Percentiles rank a stretch among this genome's conserved stretches.
Conservation (phyloP, 2,888 invertebrate genomes). For the Sphaerophoria rueppellii region DNA sequence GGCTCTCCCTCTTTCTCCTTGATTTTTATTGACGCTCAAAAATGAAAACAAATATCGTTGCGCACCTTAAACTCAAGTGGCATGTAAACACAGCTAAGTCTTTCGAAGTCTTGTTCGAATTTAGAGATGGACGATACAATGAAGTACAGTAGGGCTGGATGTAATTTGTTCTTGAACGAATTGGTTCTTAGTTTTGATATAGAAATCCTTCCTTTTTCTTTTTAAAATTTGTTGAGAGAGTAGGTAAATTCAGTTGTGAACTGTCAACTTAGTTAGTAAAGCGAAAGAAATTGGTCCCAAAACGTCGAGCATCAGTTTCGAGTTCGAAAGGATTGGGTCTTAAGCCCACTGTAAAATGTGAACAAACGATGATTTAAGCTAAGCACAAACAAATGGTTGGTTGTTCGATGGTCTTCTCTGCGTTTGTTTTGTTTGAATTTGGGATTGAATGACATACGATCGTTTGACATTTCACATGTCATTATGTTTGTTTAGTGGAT, state of each 20-base stretch:
- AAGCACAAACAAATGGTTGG: constrained; percentile 7
- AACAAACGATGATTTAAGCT: constrained; percentile 40
- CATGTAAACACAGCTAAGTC: constrained; percentile 53
- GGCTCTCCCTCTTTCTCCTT: not conserved
- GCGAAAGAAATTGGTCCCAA: too few species aligned
- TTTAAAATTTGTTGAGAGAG: too few species aligned
- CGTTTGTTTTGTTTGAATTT: constrained; percentile 51
- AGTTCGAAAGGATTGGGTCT: too few species aligned
- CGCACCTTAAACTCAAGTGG: constrained; percentile 22
- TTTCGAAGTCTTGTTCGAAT: constrained; percentile 32
- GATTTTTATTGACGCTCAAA: not conserved
- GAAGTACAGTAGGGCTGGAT: not conserved
- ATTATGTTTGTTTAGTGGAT: constrained; percentile 58
- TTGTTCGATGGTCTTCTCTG: constrained; percentile 27
- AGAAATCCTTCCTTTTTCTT: too few species aligned
- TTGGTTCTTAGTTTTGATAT: too few species aligned
- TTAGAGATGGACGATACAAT: not conserved
- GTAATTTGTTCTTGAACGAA: too few species aligned
- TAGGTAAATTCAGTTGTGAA: too few species aligned
- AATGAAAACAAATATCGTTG: constrained; percentile 30
- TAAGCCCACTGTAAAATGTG: not conserved
- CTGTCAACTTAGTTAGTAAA: too few species aligned
- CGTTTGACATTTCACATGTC: constrained; percentile 71
- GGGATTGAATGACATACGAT: constrained; percentile 49
- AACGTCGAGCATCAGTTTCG: too few species aligned